A percentile compares a stretch with the other conserved stretches of the same genome.
Conservation (phyloP, 2,797 vertebrate species). For the Iguana delicatissima region DNA sequence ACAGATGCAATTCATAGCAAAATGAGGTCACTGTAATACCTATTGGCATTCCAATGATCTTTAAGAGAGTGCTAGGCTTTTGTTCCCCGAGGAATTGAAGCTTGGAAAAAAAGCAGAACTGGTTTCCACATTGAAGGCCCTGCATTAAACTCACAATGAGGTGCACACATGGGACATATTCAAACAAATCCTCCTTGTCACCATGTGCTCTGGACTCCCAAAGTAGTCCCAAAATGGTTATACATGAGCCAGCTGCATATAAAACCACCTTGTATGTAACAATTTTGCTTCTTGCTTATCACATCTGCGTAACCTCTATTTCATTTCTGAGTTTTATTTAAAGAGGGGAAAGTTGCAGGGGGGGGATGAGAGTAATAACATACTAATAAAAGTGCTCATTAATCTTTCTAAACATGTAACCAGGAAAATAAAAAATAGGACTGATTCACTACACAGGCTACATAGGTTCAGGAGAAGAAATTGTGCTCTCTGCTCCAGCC, state of each 20-base stretch:
- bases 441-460: not conserved
- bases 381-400: conserved; percentile 34
- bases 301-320: not conserved
- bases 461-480: not conserved
- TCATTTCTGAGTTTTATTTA: conserved; percentile 39
- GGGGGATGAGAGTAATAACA: not conserved
- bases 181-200: conserved; percentile 32
- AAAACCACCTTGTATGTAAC: conserved; percentile 2
- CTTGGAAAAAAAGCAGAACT: not conserved
- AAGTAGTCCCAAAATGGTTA: conserved; percentile 11
- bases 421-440: not conserved
- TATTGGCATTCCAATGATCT: not conserved
- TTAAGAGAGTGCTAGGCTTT: conserved; percentile 19
- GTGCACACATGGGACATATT: conserved; percentile 2
- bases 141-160: not conserved
- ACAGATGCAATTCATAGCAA: not conserved
- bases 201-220: conserved; percentile 17
- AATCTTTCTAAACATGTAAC: not conserved
- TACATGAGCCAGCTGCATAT: not conserved
- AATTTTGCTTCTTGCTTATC: not conserved
- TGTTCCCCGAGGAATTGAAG: conserved; percentile 25
- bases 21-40: not conserved
- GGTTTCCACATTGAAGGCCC: conserved; percentile 4
- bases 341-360: not conserved
- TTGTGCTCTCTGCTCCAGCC: not conserved